Evolutionary conservation across 2,888 invertebrate genomes (phyloP), one percentile per base, ranked within the genome.

Genomic region (Aleiodes leptofemur): DNA sequence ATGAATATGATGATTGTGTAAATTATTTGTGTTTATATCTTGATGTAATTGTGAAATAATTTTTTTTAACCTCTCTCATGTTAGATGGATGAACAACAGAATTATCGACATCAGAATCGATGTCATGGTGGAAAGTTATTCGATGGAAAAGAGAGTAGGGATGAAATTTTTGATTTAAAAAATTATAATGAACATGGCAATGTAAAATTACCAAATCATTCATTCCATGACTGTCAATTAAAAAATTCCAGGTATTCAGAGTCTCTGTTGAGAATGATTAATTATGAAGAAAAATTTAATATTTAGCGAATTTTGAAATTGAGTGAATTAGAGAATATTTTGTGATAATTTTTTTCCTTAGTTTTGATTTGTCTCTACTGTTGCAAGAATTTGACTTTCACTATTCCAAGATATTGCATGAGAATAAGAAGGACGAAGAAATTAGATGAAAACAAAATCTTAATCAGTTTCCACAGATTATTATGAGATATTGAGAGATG

Each of bases 1-100:
- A n/a, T 59, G 59, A 59, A 59, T 59, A 34, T 11, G n/a, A 59
- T n/a, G 38, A 59, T 34, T 13, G 13, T 5, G 59, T 59, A 64
- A 43, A 23, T 34, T 14, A 38, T 43, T 23, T 7, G 34, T 43
- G 5, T 14, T 2, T 2, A 23, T 16, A 11, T 64, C 13, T 38
- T 11, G 11, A 3, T 43, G 8, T 43, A 43, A 7, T 43, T 43
- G 9, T 43, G 0, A 16, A 23, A 16, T 43, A 48, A 64, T 43
- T 14, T 23, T 23, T 2, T 23, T 43, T 64, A 16, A 43, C 48
- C 16, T 43, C 16, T 43, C 5, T 6, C 3, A 43, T 64, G 11
- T 9, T 13, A 64, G 64, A 43, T 64, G 64, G 9, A 16, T 64
- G 48, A 64, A 16, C 23, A 9, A 6, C 23, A 29, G 23, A 48